Base-by-base conservation (phyloP, 2,888 invertebrate genomes). In the Lysandra bellargus region DNA sequence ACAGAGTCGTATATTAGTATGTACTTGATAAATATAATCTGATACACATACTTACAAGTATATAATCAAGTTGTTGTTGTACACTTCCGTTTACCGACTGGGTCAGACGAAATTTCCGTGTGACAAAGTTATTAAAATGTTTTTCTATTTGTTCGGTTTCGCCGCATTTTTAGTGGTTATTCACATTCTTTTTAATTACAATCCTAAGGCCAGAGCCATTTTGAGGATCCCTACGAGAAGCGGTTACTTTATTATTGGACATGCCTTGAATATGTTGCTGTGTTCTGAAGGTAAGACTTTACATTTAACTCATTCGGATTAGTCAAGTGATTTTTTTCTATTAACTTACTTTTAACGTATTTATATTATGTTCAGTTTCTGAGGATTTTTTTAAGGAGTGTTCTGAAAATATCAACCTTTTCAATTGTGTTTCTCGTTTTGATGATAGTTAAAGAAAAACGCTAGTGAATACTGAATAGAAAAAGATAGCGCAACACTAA, bases 141-240 rank as follows among this genome's bases (percentile, higher is more conserved):
- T 79, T 44, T 74, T 17, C 6, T 79, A 44, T 75, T 44, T 74
- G 9, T 88, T 79, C 83, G 49, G 23, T 69, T n/a, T 79, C 1
- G 74, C 74, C 1, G 61, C 61, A 49, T 44, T 79, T 7, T 75
- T 79, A 75, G 30, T 75, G 23, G 74, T 72, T 1, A 37, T 79
- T 2, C 81, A 82, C 44, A 33, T 80, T 37, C 5, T 82, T 33
- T 82, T 83, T 2, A 85, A 85, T 74, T 83, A 83, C 77, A 84
- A 82, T 80, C 76, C 64, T n/a, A 82, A 61, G 78, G 89, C 89
- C 33, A 82, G 86, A 57, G 77, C 86, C 79, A 60, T 89, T 12
- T 82, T 81, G 57, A 88, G 85, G 81, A 82, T 89, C 3, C 89
- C 89, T 0, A 88, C 88, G 9, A 86, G 88, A 17, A 6, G 14